Evolutionary conservation across 2,888 invertebrate genomes (phyloP).

Genomic region (Dasysyrphus tricinctus): DNA sequence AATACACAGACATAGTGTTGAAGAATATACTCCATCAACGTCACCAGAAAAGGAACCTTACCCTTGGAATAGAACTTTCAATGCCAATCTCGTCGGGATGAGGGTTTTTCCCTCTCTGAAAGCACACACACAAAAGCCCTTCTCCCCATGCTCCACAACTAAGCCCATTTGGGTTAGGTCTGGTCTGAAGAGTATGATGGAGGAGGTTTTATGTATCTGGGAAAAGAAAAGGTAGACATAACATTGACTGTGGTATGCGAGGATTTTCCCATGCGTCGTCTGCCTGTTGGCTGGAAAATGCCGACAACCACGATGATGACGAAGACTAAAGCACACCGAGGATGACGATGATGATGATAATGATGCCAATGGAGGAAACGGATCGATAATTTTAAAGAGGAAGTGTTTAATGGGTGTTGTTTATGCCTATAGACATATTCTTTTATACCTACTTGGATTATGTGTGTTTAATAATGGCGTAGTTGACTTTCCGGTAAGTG

Average conservation of each 20-base stretch:
- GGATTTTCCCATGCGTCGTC: conserved; percentile 70
- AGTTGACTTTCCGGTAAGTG: conserved; percentile 52
- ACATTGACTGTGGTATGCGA: conserved; percentile 36
- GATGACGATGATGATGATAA: conserved; percentile 42
- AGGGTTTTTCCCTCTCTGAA: conserved; percentile 40
- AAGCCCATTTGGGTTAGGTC: conserved; percentile 6
- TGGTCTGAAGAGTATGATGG: neutral
- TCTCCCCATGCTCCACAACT: neutral
- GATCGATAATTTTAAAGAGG: conserved; percentile 78
- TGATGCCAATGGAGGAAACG: conserved; percentile 52
- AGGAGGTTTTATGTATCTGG: conserved; percentile 31
- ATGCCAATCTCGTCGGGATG: conserved; percentile 58
- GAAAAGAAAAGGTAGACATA: conserved; percentile 35
- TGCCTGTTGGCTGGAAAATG: conserved; percentile 70
- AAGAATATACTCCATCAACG: conserved; percentile 71
- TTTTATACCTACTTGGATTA: conserved; percentile 1
- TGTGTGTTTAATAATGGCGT: conserved; percentile 21
- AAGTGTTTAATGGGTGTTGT: conserved; percentile 53
- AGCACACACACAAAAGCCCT: neutral
- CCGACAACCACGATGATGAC: conserved; percentile 52
- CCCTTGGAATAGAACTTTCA: conserved; percentile 71
- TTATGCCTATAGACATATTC: conserved; percentile 23
- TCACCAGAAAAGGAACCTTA: conserved; percentile 66
- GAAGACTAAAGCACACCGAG: conserved; percentile 28
- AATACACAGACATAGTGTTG: conserved; percentile 67